Evolutionary conservation across 2,888 invertebrate species (phyloP), one percentile per base, ranked within the genome.

Genomic region (Cacoxenus indagator): DNA sequence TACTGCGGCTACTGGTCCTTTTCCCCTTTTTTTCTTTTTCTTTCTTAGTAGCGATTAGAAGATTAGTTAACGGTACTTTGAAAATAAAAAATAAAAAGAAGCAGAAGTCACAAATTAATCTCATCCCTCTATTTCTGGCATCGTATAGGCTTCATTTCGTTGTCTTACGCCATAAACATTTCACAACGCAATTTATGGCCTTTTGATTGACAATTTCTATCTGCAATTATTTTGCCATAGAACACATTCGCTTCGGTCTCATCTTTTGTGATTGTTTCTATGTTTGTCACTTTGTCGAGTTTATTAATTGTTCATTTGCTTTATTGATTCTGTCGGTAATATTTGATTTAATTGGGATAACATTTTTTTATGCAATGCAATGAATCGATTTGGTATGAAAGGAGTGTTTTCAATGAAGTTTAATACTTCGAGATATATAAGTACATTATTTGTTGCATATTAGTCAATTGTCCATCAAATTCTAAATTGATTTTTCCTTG

Each of bases 201-300:
- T 76, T 80, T 80, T 80, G 82, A 80, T 80, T 76, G 80, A 80
- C 82, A 80, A 75, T 82, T 80, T 71, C 73, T 70, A 67, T 37
- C 61, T 57, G 77, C 78, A 80, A 80, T 80, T 80, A 80, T 82
- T 80, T 82, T 71, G 78, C 77, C 80, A 80, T 80, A 80, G 80
- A 77, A 82, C 78, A 76, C 82, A 82, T 82, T 78, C 82, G 80
- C 80, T 80, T 73, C 80, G 80, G 61, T 76, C 76, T 78, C 80
- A 82, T 80, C 80, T 82, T 82, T 80, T 80, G 78, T 81, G 80
- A 80, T 82, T 82, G 82, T 76, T 80, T 78, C 74, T 77, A 67
- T 77, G 78, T 80, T 80, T 80, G 77, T 80, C 80, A 80, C 81
- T 80, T 73, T 19, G 31, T 8, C n/a, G 37, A 80, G 80, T 80